These are phyloP conservation scores for Leptestheria dahalacensis DNA, from an alignment of 1,140 invertebrate species.

Conservation along the genomic window DNA sequence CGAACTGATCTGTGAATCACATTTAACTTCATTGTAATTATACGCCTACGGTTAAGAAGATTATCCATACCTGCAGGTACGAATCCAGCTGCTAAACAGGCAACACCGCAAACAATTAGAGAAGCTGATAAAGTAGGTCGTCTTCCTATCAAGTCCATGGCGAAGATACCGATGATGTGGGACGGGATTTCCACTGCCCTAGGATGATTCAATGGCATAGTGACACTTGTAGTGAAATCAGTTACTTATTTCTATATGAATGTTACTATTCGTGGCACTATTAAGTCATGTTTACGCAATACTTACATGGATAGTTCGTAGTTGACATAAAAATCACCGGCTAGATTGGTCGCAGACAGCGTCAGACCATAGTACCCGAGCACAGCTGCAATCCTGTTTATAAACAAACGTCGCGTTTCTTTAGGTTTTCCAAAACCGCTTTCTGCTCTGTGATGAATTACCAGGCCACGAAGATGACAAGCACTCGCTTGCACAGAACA, in stretches of 20 bases:
- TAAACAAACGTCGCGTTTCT: too few species aligned
- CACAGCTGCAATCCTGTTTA: slow-evolving; percentile 8
- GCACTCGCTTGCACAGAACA: slow-evolving; percentile 5
- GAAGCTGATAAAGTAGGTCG: slow-evolving; percentile 3
- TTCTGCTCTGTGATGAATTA: neutral
- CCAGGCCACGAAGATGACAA: slow-evolving; percentile 16
- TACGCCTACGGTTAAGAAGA: too few species aligned
- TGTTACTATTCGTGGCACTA: too few species aligned
- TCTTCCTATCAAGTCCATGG: slow-evolving; percentile 13
- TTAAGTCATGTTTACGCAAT: neutral
- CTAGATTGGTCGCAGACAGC: slow-evolving; percentile 9
- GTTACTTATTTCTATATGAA: too few species aligned
- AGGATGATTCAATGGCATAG: too few species aligned
- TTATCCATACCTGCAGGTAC: slow-evolving; percentile 2
- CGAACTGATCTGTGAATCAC: slow-evolving; percentile 13
- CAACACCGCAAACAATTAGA: slow-evolving; percentile 10
- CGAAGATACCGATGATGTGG: slow-evolving; percentile 10
- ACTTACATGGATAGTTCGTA: slow-evolving; percentile 15
- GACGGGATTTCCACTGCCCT: slow-evolving; percentile 15
- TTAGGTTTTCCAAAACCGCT: neutral
- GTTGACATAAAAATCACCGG: slow-evolving; percentile 11
- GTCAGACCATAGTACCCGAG: slow-evolving; percentile 17
- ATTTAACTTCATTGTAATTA: too few species aligned
- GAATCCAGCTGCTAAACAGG: slow-evolving; percentile 2
- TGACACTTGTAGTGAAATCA: too few species aligned